Base-by-base conservation (phyloP, 2,113 vertebrate genomes). In the Noturus placidus region DNA sequence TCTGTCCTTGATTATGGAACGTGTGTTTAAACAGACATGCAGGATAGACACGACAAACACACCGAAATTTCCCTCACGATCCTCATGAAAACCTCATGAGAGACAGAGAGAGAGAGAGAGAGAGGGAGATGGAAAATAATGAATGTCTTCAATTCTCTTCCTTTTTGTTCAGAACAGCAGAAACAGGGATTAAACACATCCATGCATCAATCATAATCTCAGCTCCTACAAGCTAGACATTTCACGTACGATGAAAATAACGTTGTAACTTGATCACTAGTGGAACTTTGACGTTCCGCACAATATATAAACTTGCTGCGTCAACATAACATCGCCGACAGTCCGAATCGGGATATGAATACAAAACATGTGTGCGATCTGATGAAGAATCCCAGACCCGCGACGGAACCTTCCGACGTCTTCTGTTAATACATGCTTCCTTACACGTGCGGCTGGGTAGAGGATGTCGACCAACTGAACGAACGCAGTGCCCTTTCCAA, bases 41-140 rank as follows among this genome's bases (percentile, higher is more conserved):
- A 88, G 79, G 86, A 83, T 84, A 80, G 89, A 90, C 89, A 90
- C 15, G 56, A 74, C 89, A 86, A 90, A 90, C 89, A 90, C 86
- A 46, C 84, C 42, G 27, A 86, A 88, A 88, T 84, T 81, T 78
- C 86, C 35, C 70, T 50, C 87, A 85, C 84, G 78, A 83, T 84
- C 86, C 89, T 88, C 82, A 89, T 85, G 89, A 84, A 86, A 90
- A 88, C 63, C 72, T 57, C 33, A 74, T 30, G 56, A 20, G 84
- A n/a, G 72, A 19, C 14, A 6, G n/a, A 7, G 69, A 9, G 15
- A 35, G 25, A 30, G 84, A 19, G n/a, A 0, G 17, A 70, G 20
- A 22, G 38, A 46, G 72, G 27, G 22, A 50, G 74, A 30, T n/a
- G 2, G 5, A 79, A 33, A 79, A 79, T 79, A 85, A 89, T 87